Percentiles rank a stretch among this genome's conserved stretches.
These are phyloP conservation scores for Threskiornis aethiopicus DNA, from an alignment of 2,797 vertebrate genomes.

Conservation along the genomic window DNA sequence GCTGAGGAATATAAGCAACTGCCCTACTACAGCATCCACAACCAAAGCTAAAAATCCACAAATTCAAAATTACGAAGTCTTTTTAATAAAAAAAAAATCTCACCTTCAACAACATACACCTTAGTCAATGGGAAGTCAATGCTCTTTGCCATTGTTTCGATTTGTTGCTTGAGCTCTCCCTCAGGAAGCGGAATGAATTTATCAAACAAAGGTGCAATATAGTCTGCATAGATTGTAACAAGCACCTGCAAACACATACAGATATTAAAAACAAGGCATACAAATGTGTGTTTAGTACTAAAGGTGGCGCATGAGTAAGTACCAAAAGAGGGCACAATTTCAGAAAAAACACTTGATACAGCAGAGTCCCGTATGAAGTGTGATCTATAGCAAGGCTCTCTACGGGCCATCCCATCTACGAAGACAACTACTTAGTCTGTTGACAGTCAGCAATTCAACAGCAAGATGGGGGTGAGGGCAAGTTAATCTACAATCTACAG, in stretches of 20 bases:
- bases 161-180: slow-evolving; percentile 91
- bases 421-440: neutral
- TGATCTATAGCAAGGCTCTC: neutral
- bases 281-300: neutral
- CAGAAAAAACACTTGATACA: neutral
- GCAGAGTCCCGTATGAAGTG: neutral
- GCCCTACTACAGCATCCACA: neutral
- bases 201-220: slow-evolving; percentile 97
- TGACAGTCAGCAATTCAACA: neutral
- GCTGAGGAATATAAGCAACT: neutral
- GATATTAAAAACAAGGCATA: neutral
- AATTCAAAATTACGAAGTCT: neutral
- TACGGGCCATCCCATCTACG: rapidly evolving
- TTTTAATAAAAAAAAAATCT: neutral
- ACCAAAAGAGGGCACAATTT: neutral
- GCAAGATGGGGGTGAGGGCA: neutral
- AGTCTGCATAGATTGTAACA: slow-evolving; percentile 98
- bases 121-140: slow-evolving; percentile 97
- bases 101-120: slow-evolving; percentile 98
- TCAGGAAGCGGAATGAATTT: slow-evolving; percentile 96
- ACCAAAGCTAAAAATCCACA: neutral
- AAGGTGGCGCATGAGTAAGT: neutral
- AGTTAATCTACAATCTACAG: neutral
- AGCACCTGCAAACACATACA: slow-evolving; percentile 82
- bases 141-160: slow-evolving; percentile 91